Evolutionary conservation across 2,113 vertebrate genomes (phyloP).

Genomic region (Planiliza haematocheilus): DNA sequence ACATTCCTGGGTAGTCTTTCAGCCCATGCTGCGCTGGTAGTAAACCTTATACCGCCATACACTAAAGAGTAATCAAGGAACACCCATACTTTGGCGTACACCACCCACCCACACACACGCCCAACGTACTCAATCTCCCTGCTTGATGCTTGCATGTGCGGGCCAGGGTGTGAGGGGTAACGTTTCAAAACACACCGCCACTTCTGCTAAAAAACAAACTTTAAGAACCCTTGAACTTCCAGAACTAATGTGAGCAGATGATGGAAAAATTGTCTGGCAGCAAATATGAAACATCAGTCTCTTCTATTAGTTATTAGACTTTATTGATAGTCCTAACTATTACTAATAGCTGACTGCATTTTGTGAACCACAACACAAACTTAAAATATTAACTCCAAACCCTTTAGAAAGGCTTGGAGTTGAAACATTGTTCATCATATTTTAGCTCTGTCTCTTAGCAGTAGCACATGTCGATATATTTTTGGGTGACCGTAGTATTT

Average conservation of each 20-base stretch:
- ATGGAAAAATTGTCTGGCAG: conserved; percentile 66
- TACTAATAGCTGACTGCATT: conserved; percentile 45
- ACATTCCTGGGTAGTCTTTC: conserved; percentile 53
- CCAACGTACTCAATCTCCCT: not conserved
- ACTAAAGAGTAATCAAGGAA: conserved; percentile 58
- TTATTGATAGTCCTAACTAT: conserved; percentile 48
- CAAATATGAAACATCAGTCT: conserved; percentile 57
- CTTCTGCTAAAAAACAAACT: conserved; percentile 48
- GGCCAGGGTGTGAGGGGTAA: conserved; percentile 39
- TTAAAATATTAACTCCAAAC: conserved; percentile 46
- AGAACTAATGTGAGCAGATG: conserved; percentile 58
- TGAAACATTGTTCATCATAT: conserved; percentile 24
- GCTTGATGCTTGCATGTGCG: conserved; percentile 46
- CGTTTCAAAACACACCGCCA: conserved; percentile 68
- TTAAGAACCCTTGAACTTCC: conserved; percentile 44
- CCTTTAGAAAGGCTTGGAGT: conserved; percentile 27
- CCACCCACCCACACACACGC: conserved; percentile 1
- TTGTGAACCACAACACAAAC: conserved; percentile 42
- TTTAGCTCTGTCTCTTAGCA: conserved; percentile 29
- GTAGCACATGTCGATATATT: conserved; percentile 13
- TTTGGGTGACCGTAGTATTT: not conserved
- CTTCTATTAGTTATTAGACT: conserved; percentile 39
- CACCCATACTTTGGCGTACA: conserved; percentile 32
- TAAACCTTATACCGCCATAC: conserved; percentile 62
- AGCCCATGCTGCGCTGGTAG: conserved; percentile 27